Conservation (phyloP, 2,797 vertebrate genomes). For the Sebastes hubbsi region DNA sequence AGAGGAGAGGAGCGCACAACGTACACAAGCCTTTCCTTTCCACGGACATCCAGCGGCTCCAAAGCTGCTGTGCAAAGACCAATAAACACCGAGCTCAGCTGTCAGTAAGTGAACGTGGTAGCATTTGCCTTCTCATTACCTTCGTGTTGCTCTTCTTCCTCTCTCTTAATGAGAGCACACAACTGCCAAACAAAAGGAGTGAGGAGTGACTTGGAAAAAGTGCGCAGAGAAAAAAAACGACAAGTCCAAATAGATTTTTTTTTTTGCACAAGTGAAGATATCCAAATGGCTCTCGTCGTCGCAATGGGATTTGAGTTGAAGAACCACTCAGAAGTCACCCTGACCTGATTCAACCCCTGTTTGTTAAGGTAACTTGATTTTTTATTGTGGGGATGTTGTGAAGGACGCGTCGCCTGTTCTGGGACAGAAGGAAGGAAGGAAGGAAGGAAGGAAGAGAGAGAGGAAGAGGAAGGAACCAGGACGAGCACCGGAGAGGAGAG, state of each 20-base stretch:
- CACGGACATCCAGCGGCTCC: slow-evolving; percentile 31
- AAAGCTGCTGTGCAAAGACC: slow-evolving; percentile 14
- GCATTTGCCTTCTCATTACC: slow-evolving; percentile 29
- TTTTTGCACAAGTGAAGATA: slow-evolving; percentile 36
- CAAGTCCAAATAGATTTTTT: slow-evolving; percentile 3
- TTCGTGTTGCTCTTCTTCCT: background rate
- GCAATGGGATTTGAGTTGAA: slow-evolving; percentile 74
- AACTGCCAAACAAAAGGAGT: slow-evolving; percentile 35
- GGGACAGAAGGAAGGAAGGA: slow-evolving; percentile 59
- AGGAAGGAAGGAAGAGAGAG: slow-evolving; percentile 21
- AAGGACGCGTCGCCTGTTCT: slow-evolving; percentile 30
- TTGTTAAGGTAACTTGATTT: slow-evolving; percentile 46
- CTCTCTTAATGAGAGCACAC: slow-evolving; percentile 1
- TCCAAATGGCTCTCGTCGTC: slow-evolving; percentile 32
- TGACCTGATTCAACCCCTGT: background rate
- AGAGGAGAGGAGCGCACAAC: slow-evolving; percentile 51
- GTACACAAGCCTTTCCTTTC: slow-evolving; percentile 37
- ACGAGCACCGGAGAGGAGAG: slow-evolving; percentile 39
- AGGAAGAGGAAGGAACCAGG: slow-evolving; percentile 47
- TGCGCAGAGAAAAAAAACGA: slow-evolving; percentile 21
- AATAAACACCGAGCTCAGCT: slow-evolving; percentile 9
- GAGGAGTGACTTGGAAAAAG: slow-evolving; percentile 56
- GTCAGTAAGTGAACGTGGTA: slow-evolving; percentile 13
- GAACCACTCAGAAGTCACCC: slow-evolving; percentile 47
- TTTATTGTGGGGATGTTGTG: slow-evolving; percentile 71